phyloP scores from a whole-genome alignment of 2,888 invertebrate species.

The Lasioglossum leucozonium region DNA sequence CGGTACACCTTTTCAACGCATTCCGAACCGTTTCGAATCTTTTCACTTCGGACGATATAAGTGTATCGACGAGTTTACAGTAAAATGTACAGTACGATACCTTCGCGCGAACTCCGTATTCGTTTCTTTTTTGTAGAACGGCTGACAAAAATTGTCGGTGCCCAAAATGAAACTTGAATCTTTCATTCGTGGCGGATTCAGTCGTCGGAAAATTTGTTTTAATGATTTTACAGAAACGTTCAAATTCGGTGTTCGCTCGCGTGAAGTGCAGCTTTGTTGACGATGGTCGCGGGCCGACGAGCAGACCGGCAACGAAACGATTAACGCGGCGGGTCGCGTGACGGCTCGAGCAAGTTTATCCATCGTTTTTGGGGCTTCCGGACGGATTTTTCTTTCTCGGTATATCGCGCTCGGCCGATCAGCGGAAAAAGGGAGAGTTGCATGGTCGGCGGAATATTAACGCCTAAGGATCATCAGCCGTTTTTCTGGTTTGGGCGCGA shows the following conservation, averaged over 20 bases:
- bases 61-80: neutral
- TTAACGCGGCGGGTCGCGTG: slow-evolving; percentile 25
- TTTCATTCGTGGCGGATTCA: too few relatives aligned
- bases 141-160: too few relatives aligned
- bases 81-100: neutral
- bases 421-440: slow-evolving; percentile 19
- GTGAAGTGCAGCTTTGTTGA: neutral
- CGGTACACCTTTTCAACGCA: neutral
- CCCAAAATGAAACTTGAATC: too few relatives aligned
- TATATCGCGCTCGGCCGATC: neutral
- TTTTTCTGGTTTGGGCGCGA: slow-evolving; percentile 45
- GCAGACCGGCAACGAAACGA: slow-evolving; percentile 10
- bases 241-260: neutral
- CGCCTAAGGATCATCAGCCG: slow-evolving; percentile 25
- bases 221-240: too few relatives aligned
- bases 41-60: neutral
- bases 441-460: slow-evolving; percentile 35
- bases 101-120: neutral
- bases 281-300: neutral
- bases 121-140: neutral
- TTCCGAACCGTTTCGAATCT: neutral
- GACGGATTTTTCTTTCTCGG: neutral
- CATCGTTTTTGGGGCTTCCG: neutral
- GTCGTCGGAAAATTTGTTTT: too few relatives aligned
- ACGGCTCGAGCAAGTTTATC: neutral